These are phyloP conservation scores for Cichlasoma orientale DNA, from an alignment of 2,797 vertebrate species.

Conservation along the genomic window DNA sequence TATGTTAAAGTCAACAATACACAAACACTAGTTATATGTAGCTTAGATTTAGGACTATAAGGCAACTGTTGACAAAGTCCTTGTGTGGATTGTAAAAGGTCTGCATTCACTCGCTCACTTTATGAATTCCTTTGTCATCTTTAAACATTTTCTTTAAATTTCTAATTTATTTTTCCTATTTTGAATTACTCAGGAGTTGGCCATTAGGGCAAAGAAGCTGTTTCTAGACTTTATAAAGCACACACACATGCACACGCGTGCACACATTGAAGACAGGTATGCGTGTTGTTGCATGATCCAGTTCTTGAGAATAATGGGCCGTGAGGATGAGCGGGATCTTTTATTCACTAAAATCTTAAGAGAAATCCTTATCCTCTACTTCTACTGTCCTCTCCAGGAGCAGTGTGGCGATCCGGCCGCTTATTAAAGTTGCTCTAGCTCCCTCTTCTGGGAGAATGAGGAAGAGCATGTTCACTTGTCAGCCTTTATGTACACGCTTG, in stretches of 20 bases:
- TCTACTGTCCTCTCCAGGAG: slow-evolving; percentile 22
- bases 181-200: slow-evolving; percentile 39
- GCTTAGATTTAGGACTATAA: not conserved
- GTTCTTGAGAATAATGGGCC: not conserved
- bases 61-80: not conserved
- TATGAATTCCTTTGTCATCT: slow-evolving; percentile 46
- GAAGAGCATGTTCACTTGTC: slow-evolving; percentile 5
- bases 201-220: not conserved
- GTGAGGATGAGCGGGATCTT: slow-evolving; percentile 1
- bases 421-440: slow-evolving; percentile 32
- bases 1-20: not conserved
- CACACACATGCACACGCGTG: not conserved
- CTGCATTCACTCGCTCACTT: slow-evolving; percentile 11
- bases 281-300: slow-evolving; percentile 1
- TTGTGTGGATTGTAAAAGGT: not conserved
- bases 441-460: slow-evolving; percentile 60
- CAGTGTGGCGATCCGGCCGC: slow-evolving; percentile 2
- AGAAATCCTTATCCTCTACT: slow-evolving; percentile 1
- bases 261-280: slow-evolving; percentile 25
- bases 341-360: slow-evolving; percentile 16
- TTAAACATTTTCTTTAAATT: slow-evolving; percentile 54
- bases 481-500: not conserved
- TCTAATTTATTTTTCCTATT: slow-evolving; percentile 47
- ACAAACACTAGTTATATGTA: not conserved
- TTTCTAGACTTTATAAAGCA: slow-evolving; percentile 13